Evolutionary conservation across 1,140 invertebrate genomes (phyloP), one percentile per base, ranked within the genome.

Genomic region (Apis cerana): DNA sequence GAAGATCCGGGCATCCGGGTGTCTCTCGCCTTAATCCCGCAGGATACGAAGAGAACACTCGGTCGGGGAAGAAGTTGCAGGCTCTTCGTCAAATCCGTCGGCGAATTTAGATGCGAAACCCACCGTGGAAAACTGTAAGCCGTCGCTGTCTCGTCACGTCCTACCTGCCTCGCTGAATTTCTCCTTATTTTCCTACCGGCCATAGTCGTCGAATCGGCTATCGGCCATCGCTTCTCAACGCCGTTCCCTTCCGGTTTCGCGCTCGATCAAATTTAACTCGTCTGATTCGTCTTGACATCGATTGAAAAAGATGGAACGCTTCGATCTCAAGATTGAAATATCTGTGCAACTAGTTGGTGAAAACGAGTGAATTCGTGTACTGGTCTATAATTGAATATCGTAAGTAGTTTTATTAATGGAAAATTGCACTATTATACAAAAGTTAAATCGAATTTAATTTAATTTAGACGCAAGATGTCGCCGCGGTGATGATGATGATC

Each of bases 21-120:
- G 54, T 76, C 62, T 76, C 62, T 56, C 54, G 50, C 52, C 62
- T 75, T 81, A 81, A 81, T 75, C 79, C 79, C 54, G 43, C n/a
- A n/a, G 64, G 71, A 75, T 79, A 71, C 54, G 65, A 43, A 43
- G 33, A 4, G 64, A 78, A 69, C 65, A 69, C 56, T 21, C 58
- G 48, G n/a, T 17, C 67, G 19, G 5, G n/a, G 23, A 27, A 27
- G 79, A 75, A 75, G 62, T 75, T 68, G 15, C 72, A 13, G 48
- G 9, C 59, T 15, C 50, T 72, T 33, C 33, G 64, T 76, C 61
- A 75, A 81, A 81, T 81, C 80, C 80, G 61, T 56, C 33, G n/a
- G 70, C 64, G 80, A 81, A 81, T 81, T 81, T 81, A 81, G 72
- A 81, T 59, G 71, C 80, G 62, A 68, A 62, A 56, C 33, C 33